Evolutionary conservation across 2,797 vertebrate species (phyloP).

Genomic region (Siniperca scherzeri): DNA sequence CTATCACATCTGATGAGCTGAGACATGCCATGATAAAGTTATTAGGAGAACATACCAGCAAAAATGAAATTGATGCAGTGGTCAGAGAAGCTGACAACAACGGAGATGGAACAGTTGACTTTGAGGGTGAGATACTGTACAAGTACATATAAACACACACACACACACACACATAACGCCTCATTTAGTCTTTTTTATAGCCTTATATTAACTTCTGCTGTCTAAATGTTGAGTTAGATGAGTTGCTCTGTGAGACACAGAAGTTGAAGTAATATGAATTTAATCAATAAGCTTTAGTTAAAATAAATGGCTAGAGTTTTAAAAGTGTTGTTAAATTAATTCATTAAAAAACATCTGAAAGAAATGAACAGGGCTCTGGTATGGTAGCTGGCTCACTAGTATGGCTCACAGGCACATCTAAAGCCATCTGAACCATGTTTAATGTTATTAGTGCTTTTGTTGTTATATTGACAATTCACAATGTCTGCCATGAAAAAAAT

Average conservation of each 20-base stretch:
- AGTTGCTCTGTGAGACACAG: neutral
- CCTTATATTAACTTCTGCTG: conserved; percentile 2
- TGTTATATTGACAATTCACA: neutral
- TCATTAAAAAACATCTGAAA: neutral
- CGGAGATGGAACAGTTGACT: conserved; percentile 95
- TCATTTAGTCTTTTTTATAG: neutral
- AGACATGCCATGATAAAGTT: conserved; percentile 92
- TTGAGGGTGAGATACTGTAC: conserved; percentile 90
- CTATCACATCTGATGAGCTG: conserved; percentile 93
- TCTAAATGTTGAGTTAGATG: neutral
- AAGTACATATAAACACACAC: neutral
- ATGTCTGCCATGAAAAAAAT: neutral
- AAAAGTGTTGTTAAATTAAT: neutral
- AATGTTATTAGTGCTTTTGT: neutral
- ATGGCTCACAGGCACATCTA: neutral
- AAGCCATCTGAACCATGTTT: neutral
- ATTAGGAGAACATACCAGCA: conserved; percentile 91
- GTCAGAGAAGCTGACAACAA: conserved; percentile 94
- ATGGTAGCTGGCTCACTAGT: neutral
- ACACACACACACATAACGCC: neutral
- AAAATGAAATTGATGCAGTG: conserved; percentile 93
- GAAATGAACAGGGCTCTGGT: neutral
- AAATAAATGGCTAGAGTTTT: neutral
- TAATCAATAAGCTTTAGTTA: neutral
- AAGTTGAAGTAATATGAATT: neutral